Conservation (phyloP, 2,888 invertebrate genomes). For the Melieria crassipennis region DNA sequence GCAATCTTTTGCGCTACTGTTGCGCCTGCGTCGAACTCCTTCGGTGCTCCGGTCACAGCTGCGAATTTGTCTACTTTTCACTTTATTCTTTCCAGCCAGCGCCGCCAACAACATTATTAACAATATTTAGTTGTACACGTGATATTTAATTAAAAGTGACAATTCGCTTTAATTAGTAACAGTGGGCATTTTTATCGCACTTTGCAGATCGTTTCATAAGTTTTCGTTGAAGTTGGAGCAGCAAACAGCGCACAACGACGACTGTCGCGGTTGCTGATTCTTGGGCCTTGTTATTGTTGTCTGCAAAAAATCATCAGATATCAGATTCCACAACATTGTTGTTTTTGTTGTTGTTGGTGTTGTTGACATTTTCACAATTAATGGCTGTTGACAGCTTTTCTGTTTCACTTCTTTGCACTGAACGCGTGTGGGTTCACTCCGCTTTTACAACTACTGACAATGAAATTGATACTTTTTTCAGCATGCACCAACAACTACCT, state of each 20-base stretch:
- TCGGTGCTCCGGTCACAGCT: neutral
- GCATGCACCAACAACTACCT: too few relatives aligned
- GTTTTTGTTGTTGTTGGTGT: neutral
- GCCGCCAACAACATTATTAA: neutral
- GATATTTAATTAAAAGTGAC: conserved; percentile 58
- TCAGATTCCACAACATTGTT: neutral
- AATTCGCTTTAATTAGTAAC: conserved; percentile 58
- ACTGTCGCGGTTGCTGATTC: too few relatives aligned
- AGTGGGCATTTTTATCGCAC: conserved; percentile 47
- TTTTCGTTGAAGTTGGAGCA: too few relatives aligned
- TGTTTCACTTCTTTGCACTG: neutral
- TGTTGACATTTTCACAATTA: conserved; percentile 30
- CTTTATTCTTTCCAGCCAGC: neutral
- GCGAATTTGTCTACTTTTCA: neutral
- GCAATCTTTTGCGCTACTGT: neutral
- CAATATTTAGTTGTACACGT: conserved; percentile 35
- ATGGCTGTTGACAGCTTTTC: conserved; percentile 29
- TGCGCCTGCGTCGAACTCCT: neutral
- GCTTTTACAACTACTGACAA: conserved; percentile 21
- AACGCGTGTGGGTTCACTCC: neutral
- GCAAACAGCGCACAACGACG: too few relatives aligned
- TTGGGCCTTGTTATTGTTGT: neutral
- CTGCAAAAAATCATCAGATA: conserved; percentile 4
- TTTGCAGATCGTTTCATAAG: too few relatives aligned
- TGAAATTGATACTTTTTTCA: conserved; percentile 30